Percentiles rank a stretch among this genome's conserved stretches.
These are phyloP conservation scores for Castor canadensis DNA, from an alignment of 2,113 vertebrate species.

Conservation along the genomic window DNA sequence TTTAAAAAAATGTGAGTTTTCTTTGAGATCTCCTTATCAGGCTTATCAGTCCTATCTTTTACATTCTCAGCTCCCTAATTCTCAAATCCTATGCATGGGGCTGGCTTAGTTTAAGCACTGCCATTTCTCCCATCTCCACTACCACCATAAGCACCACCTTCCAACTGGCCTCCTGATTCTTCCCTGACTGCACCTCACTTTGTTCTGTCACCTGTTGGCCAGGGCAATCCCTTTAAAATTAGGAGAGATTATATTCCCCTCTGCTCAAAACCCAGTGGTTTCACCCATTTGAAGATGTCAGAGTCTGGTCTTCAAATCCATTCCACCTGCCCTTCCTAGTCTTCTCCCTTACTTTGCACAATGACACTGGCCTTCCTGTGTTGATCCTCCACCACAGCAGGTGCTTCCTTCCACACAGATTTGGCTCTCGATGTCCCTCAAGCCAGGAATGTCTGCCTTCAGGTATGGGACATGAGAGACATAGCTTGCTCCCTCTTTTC, in stretches of 20 bases:
- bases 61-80: too few species aligned
- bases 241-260: not conserved
- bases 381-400: not conserved
- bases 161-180: not conserved
- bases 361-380: not conserved
- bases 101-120: not conserved
- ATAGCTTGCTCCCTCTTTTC: not conserved
- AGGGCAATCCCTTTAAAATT: not conserved
- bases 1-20: not conserved
- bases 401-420: not conserved
- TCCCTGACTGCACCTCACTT: not conserved
- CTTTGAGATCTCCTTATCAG: not conserved
- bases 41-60: not conserved
- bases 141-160: too few species aligned
- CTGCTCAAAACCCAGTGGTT: not conserved
- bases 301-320: not conserved
- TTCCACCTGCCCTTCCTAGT: not conserved
- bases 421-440: not conserved
- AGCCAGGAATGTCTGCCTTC: not conserved
- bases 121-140: not conserved
- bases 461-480: not conserved
- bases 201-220: not conserved
- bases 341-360: rapidly evolving
- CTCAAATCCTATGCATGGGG: not conserved
- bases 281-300: not conserved